Conservation (phyloP, 2,888 invertebrate species). For the Tachystola acroxantha region DNA sequence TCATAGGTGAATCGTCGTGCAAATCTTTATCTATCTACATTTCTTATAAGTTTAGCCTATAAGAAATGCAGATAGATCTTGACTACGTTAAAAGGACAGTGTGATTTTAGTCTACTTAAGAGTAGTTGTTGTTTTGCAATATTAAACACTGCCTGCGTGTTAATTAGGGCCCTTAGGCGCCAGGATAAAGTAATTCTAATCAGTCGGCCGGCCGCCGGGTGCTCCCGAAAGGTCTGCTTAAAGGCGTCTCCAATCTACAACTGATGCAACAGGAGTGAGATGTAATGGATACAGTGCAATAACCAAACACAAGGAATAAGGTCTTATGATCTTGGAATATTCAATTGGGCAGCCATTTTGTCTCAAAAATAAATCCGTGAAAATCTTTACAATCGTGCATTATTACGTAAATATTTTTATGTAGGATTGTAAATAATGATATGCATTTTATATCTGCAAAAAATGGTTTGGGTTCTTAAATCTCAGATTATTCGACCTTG, state of each 20-base stretch:
- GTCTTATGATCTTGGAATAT: no score
- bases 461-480: no score
- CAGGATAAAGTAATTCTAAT: neutral
- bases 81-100: neutral
- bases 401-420: no score
- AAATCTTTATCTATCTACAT: neutral
- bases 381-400: no score
- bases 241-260: neutral
- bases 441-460: no score
- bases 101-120: neutral
- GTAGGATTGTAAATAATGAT: no score
- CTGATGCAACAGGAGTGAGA: no score
- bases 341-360: no score
- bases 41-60: neutral
- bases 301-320: no score
- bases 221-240: conserved; percentile 8
- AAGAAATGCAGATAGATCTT: neutral
- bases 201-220: neutral
- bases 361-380: no score
- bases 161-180: neutral
- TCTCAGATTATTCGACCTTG: no score
- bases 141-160: neutral
- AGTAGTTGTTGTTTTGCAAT: conserved; percentile 1
- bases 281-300: no score
- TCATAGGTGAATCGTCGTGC: neutral